Percentiles rank a stretch among this genome's conserved stretches.
These are phyloP conservation scores for Sipha maydis DNA, from an alignment of 2,888 invertebrate species.

Conservation along the genomic window DNA sequence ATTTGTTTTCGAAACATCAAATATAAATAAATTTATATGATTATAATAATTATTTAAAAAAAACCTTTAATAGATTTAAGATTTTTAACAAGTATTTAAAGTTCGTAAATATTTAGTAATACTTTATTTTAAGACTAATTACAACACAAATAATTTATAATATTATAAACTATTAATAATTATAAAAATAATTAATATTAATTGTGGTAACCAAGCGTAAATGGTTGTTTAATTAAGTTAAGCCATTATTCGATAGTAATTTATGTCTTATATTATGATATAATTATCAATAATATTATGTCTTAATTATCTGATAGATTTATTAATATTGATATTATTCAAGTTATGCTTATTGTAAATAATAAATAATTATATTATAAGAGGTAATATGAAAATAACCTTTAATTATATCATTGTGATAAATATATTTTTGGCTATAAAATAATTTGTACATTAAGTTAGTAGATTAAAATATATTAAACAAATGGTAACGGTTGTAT, in stretches of 20 bases:
- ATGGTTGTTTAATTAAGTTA: neutral
- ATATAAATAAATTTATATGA: neutral
- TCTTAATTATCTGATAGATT: neutral
- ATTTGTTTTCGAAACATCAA: no score
- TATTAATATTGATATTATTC: neutral
- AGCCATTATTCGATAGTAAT: neutral
- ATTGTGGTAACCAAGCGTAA: neutral
- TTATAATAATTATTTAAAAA: neutral
- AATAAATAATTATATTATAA: neutral
- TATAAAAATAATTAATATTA: neutral
- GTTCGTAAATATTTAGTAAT: neutral
- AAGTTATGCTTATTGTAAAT: neutral
- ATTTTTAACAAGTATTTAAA: neutral
- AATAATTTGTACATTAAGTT: constrained; percentile 35
- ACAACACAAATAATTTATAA: neutral
- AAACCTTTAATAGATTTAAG: neutral
- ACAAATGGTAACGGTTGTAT: neutral
- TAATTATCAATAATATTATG: neutral
- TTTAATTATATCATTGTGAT: neutral
- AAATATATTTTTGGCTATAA: constrained; percentile 9
- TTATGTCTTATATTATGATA: neutral
- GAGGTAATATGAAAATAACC: neutral
- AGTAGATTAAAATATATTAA: neutral
- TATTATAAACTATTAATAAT: neutral
- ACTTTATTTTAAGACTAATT: neutral